Base-by-base conservation (phyloP, 2,113 vertebrate genomes). In the Megaleporinus macrocephalus region DNA sequence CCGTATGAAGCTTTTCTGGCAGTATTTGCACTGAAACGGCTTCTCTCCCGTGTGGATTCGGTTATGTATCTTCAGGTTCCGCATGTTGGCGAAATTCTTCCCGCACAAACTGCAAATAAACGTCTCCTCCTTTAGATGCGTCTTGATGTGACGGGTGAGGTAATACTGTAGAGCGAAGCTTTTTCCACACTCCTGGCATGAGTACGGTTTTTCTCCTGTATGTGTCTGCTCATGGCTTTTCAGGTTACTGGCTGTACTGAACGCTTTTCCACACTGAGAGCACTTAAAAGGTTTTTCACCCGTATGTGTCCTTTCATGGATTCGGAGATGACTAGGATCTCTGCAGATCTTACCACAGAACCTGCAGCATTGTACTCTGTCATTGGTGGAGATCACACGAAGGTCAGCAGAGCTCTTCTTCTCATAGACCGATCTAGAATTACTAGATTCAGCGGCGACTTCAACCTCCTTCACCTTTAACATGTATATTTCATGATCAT, bases 401-500 rank as follows among this genome's bases (percentile, higher is more conserved):
- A 24, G 22, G n/a, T 24, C 57, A 4, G n/a, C 24, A 61, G 57
- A 12, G 57, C n/a, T 24, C 22, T n/a, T 61, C 7, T 61, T 24
- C 5, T 61, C 57, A 13, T 26, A 24, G 2, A 61, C n/a, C 13
- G 57, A 61, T n/a, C 57, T 61, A 24, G 10, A 61, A 26, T n/a
- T 22, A n/a, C 57, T 22, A 13, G 57, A 61, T 61, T 26, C n/a
- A 12, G 57, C 57, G 12, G 57, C 57, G 22, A 26, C 57, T 26
- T 61, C 57, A 1, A 24, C 2, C 24, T 61, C 57, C 57, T 61
- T 61, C 12, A 61, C 5, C 57, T 61, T 61, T 22, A 61, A 13
- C 57, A 61, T 61, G 57, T 61, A 61, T 61, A 61, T 61, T 61
- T 61, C 57, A 61, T 61, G 57, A 26, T 61, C 57, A 12, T 61